phyloP scores from a whole-genome alignment of 2,113 vertebrate species.

The Eolophus roseicapilla region DNA sequence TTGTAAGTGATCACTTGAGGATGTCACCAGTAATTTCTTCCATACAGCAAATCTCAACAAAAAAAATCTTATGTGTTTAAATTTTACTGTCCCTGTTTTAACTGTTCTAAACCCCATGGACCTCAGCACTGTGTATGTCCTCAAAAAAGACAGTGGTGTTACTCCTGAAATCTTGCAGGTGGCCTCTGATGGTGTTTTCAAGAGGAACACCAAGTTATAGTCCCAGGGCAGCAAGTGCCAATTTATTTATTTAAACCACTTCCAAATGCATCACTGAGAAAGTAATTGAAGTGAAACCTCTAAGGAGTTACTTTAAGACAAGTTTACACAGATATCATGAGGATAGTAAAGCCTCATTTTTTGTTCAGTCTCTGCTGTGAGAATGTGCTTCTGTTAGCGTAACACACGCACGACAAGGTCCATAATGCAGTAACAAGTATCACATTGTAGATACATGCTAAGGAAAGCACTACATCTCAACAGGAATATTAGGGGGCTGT shows the following conservation, averaged over 20 bases:
- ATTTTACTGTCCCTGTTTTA: neutral
- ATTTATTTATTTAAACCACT: neutral
- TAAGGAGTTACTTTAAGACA: slow-evolving; percentile 49
- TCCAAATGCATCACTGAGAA: neutral
- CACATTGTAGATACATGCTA: neutral
- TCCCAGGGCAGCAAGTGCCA: neutral
- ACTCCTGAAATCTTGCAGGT: neutral
- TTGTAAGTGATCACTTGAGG: neutral
- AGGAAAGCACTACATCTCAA: neutral
- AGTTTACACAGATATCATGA: neutral
- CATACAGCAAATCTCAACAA: neutral
- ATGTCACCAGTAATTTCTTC: neutral
- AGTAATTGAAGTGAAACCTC: neutral
- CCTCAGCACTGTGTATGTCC: neutral
- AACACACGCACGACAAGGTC: neutral
- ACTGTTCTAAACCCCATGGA: neutral
- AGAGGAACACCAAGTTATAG: neutral
- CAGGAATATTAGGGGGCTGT: neutral
- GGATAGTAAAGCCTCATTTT: slow-evolving; percentile 36
- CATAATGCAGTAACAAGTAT: slow-evolving; percentile 4
- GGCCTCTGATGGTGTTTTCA: neutral
- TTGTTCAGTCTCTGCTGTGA: slow-evolving; percentile 32
- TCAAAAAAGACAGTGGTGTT: neutral
- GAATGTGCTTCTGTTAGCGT: neutral
- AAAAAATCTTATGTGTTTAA: neutral